Evolutionary conservation across 2,888 invertebrate genomes (phyloP).

Genomic region (Caradrina clavipalpis): DNA sequence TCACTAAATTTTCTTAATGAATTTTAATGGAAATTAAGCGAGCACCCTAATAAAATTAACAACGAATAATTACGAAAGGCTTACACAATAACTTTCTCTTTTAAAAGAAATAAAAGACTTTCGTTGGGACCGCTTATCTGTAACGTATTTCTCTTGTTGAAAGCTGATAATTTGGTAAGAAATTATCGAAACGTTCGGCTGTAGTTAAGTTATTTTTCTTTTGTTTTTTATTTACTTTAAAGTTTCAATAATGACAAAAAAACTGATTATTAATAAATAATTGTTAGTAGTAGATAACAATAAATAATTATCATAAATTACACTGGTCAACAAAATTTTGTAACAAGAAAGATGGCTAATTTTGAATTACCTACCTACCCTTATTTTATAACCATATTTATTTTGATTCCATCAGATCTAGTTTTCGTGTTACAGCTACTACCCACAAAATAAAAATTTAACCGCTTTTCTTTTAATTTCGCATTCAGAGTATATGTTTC

Average conservation of each 20-base stretch:
- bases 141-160: conserved; percentile 37
- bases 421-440: no score
- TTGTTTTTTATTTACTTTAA: conserved; percentile 9
- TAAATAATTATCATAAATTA: no score
- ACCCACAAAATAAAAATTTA: no score
- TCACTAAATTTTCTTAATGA: conserved; percentile 50
- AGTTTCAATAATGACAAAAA: conserved; percentile 6
- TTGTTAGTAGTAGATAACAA: no score
- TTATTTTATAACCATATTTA: no score
- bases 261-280: no score
- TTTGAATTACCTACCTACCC: no score
- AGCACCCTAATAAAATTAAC: conserved; percentile 55
- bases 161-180: conserved; percentile 35
- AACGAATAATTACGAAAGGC: conserved; percentile 57
- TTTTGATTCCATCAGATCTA: no score
- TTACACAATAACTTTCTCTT: conserved; percentile 55
- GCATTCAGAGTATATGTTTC: no score
- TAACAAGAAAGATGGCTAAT: no score
- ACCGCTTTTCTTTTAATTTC: no score
- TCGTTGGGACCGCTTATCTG: conserved; percentile 26
- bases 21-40: conserved; percentile 56
- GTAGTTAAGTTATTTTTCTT: conserved; percentile 3
- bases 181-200: conserved; percentile 17
- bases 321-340: no score
- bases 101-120: conserved; percentile 48